A percentile compares a stretch with the other conserved stretches of the same genome.
Evolutionary conservation across 2,888 invertebrate species (phyloP).

Genomic region (Xanthorhoe spadicearia): DNA sequence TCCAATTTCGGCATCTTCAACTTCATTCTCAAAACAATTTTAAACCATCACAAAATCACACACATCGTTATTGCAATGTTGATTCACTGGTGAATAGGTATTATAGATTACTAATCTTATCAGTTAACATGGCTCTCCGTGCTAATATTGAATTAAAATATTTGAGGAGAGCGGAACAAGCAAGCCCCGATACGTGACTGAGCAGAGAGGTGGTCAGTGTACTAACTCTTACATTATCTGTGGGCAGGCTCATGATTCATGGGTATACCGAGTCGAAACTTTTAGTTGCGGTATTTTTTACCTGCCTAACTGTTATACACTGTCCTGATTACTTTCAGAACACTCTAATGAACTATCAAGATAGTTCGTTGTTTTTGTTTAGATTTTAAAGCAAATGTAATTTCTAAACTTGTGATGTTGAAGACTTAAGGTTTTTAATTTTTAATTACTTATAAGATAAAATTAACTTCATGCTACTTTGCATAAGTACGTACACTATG

Average conservation of each 20-base stretch:
- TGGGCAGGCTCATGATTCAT: slow-evolving; percentile 65
- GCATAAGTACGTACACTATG: background rate
- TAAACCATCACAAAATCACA: slow-evolving; percentile 19
- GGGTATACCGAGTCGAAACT: slow-evolving; percentile 66
- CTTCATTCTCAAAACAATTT: slow-evolving; percentile 58
- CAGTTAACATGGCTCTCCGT: slow-evolving; percentile 49
- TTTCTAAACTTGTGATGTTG: background rate
- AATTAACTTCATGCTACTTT: background rate
- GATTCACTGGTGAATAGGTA: slow-evolving; percentile 10
- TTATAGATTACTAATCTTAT: slow-evolving; percentile 32
- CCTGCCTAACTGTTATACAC: slow-evolving; percentile 65
- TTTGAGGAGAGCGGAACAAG: slow-evolving; percentile 64
- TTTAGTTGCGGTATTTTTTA: slow-evolving; percentile 77
- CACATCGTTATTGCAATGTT: slow-evolving; percentile 16
- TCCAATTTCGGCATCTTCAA: slow-evolving; percentile 54
- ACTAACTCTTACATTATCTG: slow-evolving; percentile 28
- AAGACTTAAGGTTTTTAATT: background rate
- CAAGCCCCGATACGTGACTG: slow-evolving; percentile 64
- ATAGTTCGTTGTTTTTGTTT: slow-evolving; percentile 4
- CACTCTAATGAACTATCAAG: slow-evolving; percentile 18
- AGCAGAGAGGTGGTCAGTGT: slow-evolving; percentile 48
- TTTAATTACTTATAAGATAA: too few relatives aligned
- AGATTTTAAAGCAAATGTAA: background rate
- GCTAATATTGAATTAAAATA: slow-evolving; percentile 73
- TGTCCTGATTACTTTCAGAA: slow-evolving; percentile 61